Evolutionary conservation across 2,888 invertebrate species (phyloP), one percentile per base, ranked within the genome.

Genomic region (Girardia tigrina): DNA sequence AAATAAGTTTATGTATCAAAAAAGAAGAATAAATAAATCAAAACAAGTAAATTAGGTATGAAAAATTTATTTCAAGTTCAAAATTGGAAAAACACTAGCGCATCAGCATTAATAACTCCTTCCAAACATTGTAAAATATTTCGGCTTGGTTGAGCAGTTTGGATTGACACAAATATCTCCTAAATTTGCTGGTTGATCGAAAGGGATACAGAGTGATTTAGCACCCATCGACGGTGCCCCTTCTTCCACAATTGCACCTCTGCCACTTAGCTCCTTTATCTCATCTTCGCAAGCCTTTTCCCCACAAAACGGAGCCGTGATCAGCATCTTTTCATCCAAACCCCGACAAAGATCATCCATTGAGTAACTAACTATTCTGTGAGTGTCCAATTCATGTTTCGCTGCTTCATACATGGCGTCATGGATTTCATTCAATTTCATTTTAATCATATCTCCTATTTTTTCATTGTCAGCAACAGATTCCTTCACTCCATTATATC

Each of bases 171-270:
- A 76, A 28, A 76, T 76, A 0, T 27, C 29, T 27, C 70, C 76
- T 80, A 99, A 90, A 20, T 80, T 79, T 1, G 86, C 82, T 0
- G 91, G 90, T 81, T 92, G 97, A 72, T 91, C 88, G 84, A 95
- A 90, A 1, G 98, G 98, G 81, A 97, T 91, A 84, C 98, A 99
- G n/a, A 99, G 87, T 8, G 92, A 90, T 85, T 99, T 99, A 6
- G 98, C 98, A 56, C 98, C 98, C 95, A 98, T 98, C 0, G 94
- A 89, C 27, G 94, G 92, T 26, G 90, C 91, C 77, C 91, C 92
- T 74, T 86, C 85, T 75, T 90, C 90, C 12, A 83, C 84, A 71
- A 88, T 81, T 1, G 84, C 87, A 77, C 88, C 77, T 36, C 73
- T 26, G 28, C 92, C 90, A 84, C 94, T 95, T 79, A 94, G 92